phyloP scores from a whole-genome alignment of 2,797 vertebrate genomes.

The Nyctalus aviator region DNA sequence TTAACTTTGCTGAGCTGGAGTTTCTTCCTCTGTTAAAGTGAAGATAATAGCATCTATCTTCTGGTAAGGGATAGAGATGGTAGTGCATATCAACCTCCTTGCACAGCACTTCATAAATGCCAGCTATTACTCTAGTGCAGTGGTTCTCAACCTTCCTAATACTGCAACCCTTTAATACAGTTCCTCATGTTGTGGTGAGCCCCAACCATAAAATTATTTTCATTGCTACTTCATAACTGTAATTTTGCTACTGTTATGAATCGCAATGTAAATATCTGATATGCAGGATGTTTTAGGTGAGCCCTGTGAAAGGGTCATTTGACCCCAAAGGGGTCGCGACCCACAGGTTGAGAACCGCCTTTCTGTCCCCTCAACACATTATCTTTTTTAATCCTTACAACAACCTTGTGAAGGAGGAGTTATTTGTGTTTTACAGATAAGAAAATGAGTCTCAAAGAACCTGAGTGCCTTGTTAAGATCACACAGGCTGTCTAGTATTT shows the following conservation, averaged over 20 bases:
- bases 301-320: no score
- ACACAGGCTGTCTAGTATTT: background rate
- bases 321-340: no score
- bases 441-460: background rate
- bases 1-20: conserved; percentile 5
- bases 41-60: background rate
- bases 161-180: no score
- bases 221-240: no score
- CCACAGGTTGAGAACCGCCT: no score
- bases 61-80: background rate
- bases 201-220: no score
- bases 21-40: conserved; percentile 19
- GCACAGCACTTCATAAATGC: background rate
- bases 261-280: no score
- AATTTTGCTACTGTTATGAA: no score
- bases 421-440: background rate
- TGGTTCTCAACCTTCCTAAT: no score
- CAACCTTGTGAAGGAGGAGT: background rate
- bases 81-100: background rate
- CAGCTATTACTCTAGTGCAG: background rate
- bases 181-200: no score
- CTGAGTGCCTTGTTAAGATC: background rate
- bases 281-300: no score
- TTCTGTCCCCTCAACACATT: background rate
- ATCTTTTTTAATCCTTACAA: conserved; percentile 20